Evolutionary conservation across 2,888 invertebrate species (phyloP).

Genomic region (Troglohyphantes excavatus): DNA sequence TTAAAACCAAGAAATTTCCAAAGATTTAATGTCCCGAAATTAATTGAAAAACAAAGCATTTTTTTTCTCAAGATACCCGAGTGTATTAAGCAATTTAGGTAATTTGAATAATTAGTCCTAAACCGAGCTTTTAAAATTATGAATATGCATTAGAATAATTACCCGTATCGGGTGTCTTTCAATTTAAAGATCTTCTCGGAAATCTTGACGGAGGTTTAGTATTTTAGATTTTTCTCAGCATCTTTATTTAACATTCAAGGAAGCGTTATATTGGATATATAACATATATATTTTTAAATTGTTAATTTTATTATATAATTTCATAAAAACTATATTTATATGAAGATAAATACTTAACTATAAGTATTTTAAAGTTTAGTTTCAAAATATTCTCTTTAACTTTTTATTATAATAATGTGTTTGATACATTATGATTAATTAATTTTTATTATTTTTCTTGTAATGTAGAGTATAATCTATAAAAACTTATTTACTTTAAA

Average conservation of each 20-base stretch:
- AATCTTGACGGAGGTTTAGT: background rate
- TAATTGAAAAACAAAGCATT: background rate
- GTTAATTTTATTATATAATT: no score
- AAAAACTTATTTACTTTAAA: no score
- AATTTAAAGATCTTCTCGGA: background rate
- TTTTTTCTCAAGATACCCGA: conserved; percentile 20
- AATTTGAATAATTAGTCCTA: conserved; percentile 62
- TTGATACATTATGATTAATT: no score
- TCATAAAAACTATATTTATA: no score
- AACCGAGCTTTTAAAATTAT: conserved; percentile 27
- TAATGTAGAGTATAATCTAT: no score
- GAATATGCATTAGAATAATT: conserved; percentile 66
- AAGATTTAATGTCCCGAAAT: background rate
- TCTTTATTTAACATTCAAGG: background rate
- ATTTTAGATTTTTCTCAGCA: background rate
- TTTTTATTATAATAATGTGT: no score
- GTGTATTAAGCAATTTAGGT: conserved; percentile 25
- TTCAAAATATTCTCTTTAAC: no score
- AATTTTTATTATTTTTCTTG: no score
- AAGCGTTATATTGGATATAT: background rate
- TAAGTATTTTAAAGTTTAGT: no score
- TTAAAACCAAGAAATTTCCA: background rate
- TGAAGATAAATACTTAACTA: no score
- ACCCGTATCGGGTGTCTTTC: conserved; percentile 36
- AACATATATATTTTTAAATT: background rate